Percentiles rank a stretch among this genome's conserved stretches.
phyloP scores from a whole-genome alignment of 2,797 vertebrate species.

The Chelon auratus region DNA sequence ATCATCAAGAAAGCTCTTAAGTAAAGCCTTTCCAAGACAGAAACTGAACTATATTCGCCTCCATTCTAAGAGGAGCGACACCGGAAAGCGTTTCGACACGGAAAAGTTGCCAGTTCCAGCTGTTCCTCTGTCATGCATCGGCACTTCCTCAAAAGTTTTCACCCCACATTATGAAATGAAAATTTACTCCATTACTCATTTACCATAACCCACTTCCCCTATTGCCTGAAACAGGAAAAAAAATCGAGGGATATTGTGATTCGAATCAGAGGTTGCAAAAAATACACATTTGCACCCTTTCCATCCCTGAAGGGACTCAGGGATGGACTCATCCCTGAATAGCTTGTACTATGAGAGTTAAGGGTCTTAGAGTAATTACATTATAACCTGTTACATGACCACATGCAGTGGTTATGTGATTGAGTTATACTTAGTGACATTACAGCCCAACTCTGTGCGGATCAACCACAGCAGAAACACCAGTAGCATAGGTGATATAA shows the following conservation, averaged over 20 bases:
- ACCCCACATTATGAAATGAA: slow-evolving; percentile 74
- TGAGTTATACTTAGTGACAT: slow-evolving; percentile 5
- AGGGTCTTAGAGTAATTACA: neutral
- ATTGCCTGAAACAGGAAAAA: neutral
- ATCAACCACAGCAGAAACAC: neutral
- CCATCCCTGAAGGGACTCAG: neutral
- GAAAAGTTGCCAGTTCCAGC: slow-evolving; percentile 63
- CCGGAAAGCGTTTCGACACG: slow-evolving; percentile 66
- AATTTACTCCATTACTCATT: slow-evolving; percentile 45
- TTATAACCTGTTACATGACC: neutral
- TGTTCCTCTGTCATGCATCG: slow-evolving; percentile 61
- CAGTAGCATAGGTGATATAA: neutral
- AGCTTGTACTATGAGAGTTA: neutral
- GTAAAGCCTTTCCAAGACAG: slow-evolving; percentile 1
- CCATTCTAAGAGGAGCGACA: slow-evolving; percentile 8
- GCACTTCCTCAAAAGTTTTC: slow-evolving; percentile 78
- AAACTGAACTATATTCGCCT: neutral
- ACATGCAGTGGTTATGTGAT: slow-evolving; percentile 4
- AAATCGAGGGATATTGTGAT: neutral
- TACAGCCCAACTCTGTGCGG: slow-evolving; percentile 6
- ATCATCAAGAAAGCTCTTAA: no score
- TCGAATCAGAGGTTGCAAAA: neutral
- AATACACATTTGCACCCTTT: neutral
- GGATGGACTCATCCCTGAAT: no score
- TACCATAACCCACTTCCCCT: slow-evolving; percentile 59